Conservation (phyloP, 2,113 vertebrate genomes). For the Brachyhypopomus occidentalis region DNA sequence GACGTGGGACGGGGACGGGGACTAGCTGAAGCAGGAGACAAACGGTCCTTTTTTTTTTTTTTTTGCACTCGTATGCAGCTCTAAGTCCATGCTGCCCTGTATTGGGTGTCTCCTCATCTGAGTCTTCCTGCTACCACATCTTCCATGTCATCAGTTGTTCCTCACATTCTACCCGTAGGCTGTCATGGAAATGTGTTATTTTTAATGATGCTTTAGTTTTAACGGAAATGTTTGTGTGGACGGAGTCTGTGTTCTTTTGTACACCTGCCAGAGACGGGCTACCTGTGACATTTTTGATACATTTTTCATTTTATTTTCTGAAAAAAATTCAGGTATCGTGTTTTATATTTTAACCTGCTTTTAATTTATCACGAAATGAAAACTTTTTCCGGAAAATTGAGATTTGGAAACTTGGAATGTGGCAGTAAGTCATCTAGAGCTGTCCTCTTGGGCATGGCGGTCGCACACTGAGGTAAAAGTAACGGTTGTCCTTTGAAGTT, state of each 20-base stretch:
- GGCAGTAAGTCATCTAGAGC: background rate
- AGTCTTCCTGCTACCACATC: background rate
- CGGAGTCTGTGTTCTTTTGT: too few species aligned
- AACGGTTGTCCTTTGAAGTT: background rate
- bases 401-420: background rate
- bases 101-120: background rate
- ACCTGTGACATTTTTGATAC: too few species aligned
- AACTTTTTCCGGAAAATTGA: too few species aligned
- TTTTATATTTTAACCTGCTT: background rate
- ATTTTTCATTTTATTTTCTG: background rate
- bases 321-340: background rate
- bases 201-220: too few species aligned
- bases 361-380: constrained; percentile 7
- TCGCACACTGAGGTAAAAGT: background rate
- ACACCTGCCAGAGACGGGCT: too few species aligned
- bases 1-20: background rate
- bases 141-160: too few species aligned
- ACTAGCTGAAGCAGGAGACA: background rate
- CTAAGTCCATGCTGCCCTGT: background rate
- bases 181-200: too few species aligned
- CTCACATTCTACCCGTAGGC: too few species aligned
- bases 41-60: background rate
- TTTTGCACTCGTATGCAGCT: background rate
- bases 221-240: too few species aligned
- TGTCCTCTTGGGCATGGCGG: background rate